phyloP scores from a whole-genome alignment of 1,140 invertebrate species.

The Himalopsyche phryganea region DNA sequence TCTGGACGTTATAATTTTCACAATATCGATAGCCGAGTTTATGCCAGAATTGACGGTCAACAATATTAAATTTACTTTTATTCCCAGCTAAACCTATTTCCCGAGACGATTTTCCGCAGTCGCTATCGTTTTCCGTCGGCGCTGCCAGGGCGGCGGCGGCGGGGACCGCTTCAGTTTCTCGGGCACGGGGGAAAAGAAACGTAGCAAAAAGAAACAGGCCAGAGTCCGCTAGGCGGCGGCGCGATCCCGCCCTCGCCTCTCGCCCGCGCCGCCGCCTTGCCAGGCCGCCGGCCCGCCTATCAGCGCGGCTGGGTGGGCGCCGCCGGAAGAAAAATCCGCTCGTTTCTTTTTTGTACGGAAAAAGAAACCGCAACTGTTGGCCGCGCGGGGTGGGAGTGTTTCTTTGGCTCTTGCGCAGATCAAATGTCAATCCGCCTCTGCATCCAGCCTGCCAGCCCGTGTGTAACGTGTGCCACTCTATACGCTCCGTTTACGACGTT shows the following conservation, averaged over 20 bases:
- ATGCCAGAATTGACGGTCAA: too few species aligned
- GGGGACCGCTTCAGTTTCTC: not conserved
- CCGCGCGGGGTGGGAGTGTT: constrained; percentile 23
- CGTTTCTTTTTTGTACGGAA: constrained; percentile 33
- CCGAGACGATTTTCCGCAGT: too few species aligned
- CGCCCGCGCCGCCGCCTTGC: constrained; percentile 12
- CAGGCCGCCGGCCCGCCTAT: constrained; percentile 15
- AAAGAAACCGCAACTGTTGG: constrained; percentile 35
- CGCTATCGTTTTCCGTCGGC: not conserved
- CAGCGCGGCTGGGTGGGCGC: constrained; percentile 15
- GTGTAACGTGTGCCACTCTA: constrained; percentile 2
- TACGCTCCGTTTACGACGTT: not conserved
- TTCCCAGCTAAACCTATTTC: too few species aligned
- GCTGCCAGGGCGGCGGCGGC: constrained; percentile 7
- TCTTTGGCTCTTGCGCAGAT: constrained; percentile 30
- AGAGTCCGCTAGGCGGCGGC: constrained; percentile 25
- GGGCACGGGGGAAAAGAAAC: constrained; percentile 17
- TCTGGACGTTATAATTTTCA: too few species aligned
- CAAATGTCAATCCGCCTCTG: constrained; percentile 19
- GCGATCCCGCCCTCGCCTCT: constrained; percentile 19
- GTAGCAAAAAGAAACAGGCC: constrained; percentile 22
- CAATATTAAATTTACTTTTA: too few species aligned
- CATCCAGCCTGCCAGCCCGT: constrained; percentile 1
- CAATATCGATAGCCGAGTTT: too few species aligned
- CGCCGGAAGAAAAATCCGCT: constrained; percentile 30